A percentile compares a stretch with the other conserved stretches of the same genome.
phyloP scores from a whole-genome alignment of 2,113 vertebrate species.

The Lontra canadensis region DNA sequence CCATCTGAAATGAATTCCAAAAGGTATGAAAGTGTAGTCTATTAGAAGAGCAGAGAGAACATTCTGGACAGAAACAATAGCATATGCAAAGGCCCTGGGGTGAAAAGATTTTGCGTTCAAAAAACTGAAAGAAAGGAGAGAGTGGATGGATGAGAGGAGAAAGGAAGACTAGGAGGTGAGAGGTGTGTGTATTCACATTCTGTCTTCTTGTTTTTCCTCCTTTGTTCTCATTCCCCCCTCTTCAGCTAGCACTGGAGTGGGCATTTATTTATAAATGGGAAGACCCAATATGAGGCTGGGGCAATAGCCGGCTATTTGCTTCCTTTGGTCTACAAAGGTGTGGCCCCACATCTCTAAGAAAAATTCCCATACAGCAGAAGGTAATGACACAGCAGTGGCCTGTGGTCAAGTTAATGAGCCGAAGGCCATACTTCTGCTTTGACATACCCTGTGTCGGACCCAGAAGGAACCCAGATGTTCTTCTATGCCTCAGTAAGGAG shows the following conservation, averaged over 20 bases:
- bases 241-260: neutral
- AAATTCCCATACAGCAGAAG: neutral
- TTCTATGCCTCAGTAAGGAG: neutral
- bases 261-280: neutral
- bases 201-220: neutral
- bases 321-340: neutral
- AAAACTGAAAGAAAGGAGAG: neutral
- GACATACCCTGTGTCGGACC: neutral
- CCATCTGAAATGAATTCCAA: neutral
- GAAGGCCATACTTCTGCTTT: neutral
- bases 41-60: neutral
- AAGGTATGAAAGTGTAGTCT: neutral
- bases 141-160: neutral
- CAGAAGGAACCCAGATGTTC: neutral
- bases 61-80: neutral
- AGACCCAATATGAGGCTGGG: neutral
- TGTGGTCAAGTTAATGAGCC: neutral
- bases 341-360: neutral
- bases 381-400: neutral
- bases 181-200: rapidly evolving
- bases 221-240: neutral
- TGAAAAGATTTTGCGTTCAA: neutral
- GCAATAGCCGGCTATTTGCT: neutral
- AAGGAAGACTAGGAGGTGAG: neutral
- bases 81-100: neutral